These are phyloP conservation scores for Enteromius unitaeniatus DNA, from an alignment of 2,797 vertebrate genomes.

Conservation along the genomic window DNA sequence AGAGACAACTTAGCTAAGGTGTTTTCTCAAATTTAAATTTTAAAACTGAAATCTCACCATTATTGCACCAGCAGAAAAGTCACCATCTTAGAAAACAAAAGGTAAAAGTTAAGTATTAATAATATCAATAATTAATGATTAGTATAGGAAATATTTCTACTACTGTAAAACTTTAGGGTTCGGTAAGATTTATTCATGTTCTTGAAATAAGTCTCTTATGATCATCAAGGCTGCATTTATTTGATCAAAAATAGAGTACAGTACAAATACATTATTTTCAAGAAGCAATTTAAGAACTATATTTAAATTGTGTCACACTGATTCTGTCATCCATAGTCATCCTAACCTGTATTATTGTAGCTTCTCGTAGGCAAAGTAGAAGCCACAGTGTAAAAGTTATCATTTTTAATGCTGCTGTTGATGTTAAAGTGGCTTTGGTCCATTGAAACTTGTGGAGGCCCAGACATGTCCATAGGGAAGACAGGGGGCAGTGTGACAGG, in stretches of 20 bases:
- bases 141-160: background rate
- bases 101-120: background rate
- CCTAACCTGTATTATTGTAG: conserved; percentile 43
- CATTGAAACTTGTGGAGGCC: background rate
- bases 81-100: conserved; percentile 36
- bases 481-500: background rate
- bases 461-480: conserved; percentile 4
- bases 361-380: background rate
- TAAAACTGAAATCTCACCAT: conserved; percentile 48
- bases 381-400: background rate
- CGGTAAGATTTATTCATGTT: background rate
- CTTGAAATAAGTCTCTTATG: background rate
- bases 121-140: background rate
- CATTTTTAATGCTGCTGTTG: background rate
- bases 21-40: background rate
- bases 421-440: conserved; percentile 11
- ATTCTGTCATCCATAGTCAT: background rate
- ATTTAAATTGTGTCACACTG: background rate
- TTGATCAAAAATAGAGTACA: background rate
- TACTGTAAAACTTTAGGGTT: background rate
- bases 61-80: conserved; percentile 22
- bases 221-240: background rate
- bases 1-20: background rate
- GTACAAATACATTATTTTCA: background rate
- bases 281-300: background rate